Evolutionary conservation across 2,888 invertebrate genomes (phyloP).

Genomic region (Cyclophora albipunctata): DNA sequence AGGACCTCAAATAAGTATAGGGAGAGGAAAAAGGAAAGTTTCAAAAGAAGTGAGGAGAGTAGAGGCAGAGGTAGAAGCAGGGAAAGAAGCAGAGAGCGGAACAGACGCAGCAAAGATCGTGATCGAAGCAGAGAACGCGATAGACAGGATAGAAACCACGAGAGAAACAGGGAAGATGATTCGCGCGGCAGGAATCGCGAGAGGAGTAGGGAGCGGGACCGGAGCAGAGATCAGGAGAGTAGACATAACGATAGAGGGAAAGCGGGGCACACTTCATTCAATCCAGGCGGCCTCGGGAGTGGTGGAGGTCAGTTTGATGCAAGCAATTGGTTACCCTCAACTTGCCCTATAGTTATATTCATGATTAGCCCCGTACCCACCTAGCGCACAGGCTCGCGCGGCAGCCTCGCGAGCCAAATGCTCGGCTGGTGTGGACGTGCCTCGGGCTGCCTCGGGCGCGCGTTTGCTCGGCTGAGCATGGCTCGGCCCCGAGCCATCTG

Average conservation of each 20-base stretch:
- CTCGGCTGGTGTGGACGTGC: too few species aligned
- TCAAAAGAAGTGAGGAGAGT: conserved; percentile 18
- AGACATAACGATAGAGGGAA: conserved; percentile 33
- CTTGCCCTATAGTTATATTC: not conserved
- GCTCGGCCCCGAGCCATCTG: too few species aligned
- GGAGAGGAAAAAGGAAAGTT: too few species aligned
- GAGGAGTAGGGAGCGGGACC: conserved; percentile 10
- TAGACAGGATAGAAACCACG: not conserved
- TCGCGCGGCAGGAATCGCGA: conserved; percentile 5
- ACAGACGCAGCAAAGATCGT: conserved; percentile 18
- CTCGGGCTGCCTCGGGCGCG: too few species aligned
- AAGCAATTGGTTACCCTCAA: not conserved
- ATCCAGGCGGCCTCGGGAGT: conserved; percentile 47
- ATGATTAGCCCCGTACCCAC: too few species aligned
- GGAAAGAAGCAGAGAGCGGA: conserved; percentile 21
- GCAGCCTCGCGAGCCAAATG: too few species aligned
- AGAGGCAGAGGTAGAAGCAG: conserved; percentile 10
- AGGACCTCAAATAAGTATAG: too few species aligned
- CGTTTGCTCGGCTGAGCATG: too few species aligned
- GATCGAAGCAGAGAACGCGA: conserved; percentile 6
- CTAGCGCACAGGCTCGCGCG: too few species aligned
- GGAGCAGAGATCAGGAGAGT: conserved; percentile 13
- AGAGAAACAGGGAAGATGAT: conserved; percentile 3
- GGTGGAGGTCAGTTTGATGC: conserved; percentile 37
- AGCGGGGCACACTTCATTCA: conserved; percentile 29